Conservation (phyloP, 1,140 invertebrate genomes). For the Philopotamus ludificatus region DNA sequence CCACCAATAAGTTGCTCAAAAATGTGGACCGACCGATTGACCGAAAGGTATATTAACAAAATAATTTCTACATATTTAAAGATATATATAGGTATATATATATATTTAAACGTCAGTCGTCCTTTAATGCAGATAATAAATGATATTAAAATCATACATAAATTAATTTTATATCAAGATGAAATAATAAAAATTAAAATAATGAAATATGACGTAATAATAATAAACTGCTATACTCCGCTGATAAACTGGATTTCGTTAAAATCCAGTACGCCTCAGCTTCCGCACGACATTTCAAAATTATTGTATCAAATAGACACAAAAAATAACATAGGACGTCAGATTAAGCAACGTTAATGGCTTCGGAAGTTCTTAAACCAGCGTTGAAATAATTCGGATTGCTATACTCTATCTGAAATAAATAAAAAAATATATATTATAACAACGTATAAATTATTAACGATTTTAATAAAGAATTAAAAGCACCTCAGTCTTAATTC, state of each 20-base stretch:
- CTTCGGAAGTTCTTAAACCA: slow-evolving; percentile 30
- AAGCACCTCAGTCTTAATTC: no score
- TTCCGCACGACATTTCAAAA: slow-evolving; percentile 6
- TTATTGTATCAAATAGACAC: slow-evolving; percentile 20
- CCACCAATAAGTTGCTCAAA: not conserved
- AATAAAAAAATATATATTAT: slow-evolving; percentile 12
- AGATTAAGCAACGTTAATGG: slow-evolving; percentile 30
- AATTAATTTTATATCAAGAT: no score
- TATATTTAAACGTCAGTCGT: no score
- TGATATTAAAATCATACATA: no score
- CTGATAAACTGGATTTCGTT: slow-evolving; percentile 14
- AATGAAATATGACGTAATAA: no score
- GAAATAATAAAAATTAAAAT: no score
- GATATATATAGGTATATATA: no score
- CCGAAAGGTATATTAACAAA: no score
- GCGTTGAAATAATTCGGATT: slow-evolving; percentile 32
- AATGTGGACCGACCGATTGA: no score
- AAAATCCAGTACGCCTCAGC: slow-evolving; percentile 15
- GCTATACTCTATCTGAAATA: slow-evolving; percentile 33
- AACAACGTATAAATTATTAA: not conserved
- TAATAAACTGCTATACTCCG: no score
- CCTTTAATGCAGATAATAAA: no score
- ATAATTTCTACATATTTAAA: no score
- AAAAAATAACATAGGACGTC: slow-evolving; percentile 1
- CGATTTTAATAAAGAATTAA: not conserved